Percentiles rank a stretch among this genome's conserved stretches.
phyloP scores from a whole-genome alignment of 1,140 invertebrate species.

The Ceratina japonica region DNA sequence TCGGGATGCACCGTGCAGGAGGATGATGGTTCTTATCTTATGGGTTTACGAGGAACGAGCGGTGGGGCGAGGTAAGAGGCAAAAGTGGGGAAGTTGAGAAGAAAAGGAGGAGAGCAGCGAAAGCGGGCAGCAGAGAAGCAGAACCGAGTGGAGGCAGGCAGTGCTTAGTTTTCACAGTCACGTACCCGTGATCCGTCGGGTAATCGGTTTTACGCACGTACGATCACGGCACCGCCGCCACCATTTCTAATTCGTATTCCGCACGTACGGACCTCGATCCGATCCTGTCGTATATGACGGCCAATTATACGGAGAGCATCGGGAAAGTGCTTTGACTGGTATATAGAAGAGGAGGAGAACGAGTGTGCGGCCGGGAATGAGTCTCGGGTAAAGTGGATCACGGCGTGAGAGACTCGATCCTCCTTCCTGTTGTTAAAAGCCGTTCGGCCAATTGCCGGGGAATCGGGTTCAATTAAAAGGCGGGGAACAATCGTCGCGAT shows the following conservation, averaged over 20 bases:
- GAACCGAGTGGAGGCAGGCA: constrained; percentile 20
- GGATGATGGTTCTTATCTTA: constrained; percentile 9
- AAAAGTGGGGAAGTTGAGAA: constrained; percentile 27
- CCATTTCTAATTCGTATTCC: background rate
- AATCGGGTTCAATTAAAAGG: constrained; percentile 50
- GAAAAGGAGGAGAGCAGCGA: constrained; percentile 17
- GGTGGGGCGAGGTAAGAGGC: constrained; percentile 41
- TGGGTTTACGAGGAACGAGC: constrained; percentile 3
- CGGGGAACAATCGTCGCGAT: constrained; percentile 41
- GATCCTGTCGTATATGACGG: background rate
- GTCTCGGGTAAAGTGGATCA: constrained; percentile 25
- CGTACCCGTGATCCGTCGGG: constrained; percentile 37
- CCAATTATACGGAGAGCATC: background rate
- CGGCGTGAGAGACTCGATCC: constrained; percentile 5
- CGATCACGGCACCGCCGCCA: background rate
- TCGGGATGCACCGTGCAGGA: constrained; percentile 3
- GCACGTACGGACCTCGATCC: background rate
- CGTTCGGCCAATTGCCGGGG: constrained; percentile 35
- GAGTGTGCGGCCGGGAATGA: constrained; percentile 1
- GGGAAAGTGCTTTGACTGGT: constrained; percentile 1
- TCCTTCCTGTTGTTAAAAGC: constrained; percentile 25
- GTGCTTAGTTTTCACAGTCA: constrained; percentile 42
- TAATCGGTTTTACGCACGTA: constrained; percentile 9
- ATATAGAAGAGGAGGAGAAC: background rate
- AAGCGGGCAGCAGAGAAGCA: constrained; percentile 24